Conservation (phyloP, 2,113 vertebrate genomes). For the Polypterus senegalus region DNA sequence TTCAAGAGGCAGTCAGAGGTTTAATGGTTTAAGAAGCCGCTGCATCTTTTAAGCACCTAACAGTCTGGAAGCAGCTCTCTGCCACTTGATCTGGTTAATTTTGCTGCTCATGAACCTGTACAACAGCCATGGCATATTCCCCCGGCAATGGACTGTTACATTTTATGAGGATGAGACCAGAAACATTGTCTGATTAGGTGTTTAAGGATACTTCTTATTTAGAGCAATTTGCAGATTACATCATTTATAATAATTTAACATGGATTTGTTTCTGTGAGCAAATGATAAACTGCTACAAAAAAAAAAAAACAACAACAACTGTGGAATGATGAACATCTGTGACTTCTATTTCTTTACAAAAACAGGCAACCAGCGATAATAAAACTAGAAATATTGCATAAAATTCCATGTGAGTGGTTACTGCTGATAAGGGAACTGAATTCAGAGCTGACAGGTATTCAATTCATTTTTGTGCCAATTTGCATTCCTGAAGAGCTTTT, state of each 20-base stretch:
- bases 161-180: too few species aligned
- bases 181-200: too few species aligned
- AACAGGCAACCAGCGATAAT: too few species aligned
- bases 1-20: conserved; percentile 9
- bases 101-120: not conserved
- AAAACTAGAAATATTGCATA: too few species aligned
- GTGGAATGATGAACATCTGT: too few species aligned
- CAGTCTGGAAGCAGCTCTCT: not conserved
- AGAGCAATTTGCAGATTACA: not conserved
- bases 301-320: too few species aligned
- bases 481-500: not conserved
- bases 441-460: not conserved
- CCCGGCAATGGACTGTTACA: too few species aligned
- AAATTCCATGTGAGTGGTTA: conserved; percentile 3
- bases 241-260: not conserved
- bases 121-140: too few species aligned
- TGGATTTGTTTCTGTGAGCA: conserved; percentile 2
- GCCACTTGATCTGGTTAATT: not conserved
- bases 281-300: not conserved
- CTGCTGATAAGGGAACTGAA: conserved; percentile 1
- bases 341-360: too few species aligned
- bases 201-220: too few species aligned
- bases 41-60: conserved; percentile 3
- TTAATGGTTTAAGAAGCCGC: not conserved
- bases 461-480: not conserved